Conservation (phyloP, 2,888 invertebrate species). For the Dioctria rufipes region DNA sequence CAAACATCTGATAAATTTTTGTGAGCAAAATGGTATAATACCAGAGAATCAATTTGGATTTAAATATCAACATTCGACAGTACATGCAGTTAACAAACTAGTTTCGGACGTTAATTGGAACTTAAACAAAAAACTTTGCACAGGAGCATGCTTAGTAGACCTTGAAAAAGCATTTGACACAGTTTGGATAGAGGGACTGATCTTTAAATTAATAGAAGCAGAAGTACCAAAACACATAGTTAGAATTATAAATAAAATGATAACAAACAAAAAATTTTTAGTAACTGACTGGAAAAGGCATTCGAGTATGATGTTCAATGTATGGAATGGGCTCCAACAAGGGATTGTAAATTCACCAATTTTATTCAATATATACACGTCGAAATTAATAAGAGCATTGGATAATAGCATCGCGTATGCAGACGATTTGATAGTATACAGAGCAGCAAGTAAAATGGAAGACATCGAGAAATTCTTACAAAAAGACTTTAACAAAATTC, state of each 20-base stretch:
- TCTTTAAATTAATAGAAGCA: constrained; percentile 6
- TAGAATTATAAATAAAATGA: constrained; percentile 12
- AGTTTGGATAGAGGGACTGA: constrained; percentile 21
- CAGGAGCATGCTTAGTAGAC: constrained; percentile 28
- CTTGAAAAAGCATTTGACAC: constrained; percentile 48
- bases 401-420: constrained; percentile 2
- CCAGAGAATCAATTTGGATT: constrained; percentile 48
- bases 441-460: too few relatives aligned
- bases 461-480: too few relatives aligned
- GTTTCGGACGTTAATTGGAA: constrained; percentile 18
- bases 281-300: not conserved
- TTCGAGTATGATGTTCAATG: not conserved
- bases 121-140: constrained; percentile 13
- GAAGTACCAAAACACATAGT: not conserved
- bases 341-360: not conserved
- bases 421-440: constrained; percentile 1
- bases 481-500: too few relatives aligned
- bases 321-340: constrained; percentile 25
- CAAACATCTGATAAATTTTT: not conserved
- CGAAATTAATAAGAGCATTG: not conserved
- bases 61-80: not conserved
- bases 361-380: constrained; percentile 9
- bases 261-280: constrained; percentile 1
- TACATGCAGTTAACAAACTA: constrained; percentile 23
- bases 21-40: constrained; percentile 8